These are phyloP conservation scores for Chloroclysta siterata DNA, from an alignment of 2,888 invertebrate genomes.

Conservation along the genomic window DNA sequence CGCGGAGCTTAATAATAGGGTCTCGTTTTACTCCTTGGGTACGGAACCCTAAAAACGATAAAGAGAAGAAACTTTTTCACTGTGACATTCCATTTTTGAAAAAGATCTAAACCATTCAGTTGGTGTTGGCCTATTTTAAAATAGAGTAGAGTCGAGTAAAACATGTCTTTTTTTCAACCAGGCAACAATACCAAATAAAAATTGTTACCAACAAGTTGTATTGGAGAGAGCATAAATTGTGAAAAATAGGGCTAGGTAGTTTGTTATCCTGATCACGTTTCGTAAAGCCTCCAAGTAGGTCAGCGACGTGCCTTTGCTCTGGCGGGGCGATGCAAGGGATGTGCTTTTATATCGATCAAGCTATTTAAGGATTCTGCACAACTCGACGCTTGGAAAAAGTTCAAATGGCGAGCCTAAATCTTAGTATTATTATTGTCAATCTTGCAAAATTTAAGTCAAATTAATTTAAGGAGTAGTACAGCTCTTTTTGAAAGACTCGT, in stretches of 20 bases:
- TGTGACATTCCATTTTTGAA: background rate
- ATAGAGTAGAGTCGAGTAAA: no score
- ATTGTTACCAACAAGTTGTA: background rate
- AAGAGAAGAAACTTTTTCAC: no score
- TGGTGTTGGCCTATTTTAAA: no score
- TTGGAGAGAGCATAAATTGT: background rate
- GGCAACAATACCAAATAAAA: background rate
- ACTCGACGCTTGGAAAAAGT: background rate
- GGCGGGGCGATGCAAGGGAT: slow-evolving; percentile 13
- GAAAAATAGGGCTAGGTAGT: background rate
- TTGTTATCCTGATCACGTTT: slow-evolving; percentile 14
- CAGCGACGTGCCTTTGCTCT: slow-evolving; percentile 15
- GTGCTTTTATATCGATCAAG: slow-evolving; percentile 41
- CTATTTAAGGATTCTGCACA: slow-evolving; percentile 21
- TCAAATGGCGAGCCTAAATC: background rate
- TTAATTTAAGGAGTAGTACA: no score
- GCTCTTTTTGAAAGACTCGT: no score
- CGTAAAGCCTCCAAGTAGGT: slow-evolving; percentile 21
- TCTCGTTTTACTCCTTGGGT: no score
- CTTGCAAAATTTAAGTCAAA: no score
- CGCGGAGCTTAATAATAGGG: no score
- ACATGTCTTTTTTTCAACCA: no score
- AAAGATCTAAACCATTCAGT: background rate
- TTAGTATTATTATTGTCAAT: background rate
- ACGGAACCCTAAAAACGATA: no score